Evolutionary conservation across 2,888 invertebrate genomes (phyloP).

Genomic region (Dasypogon diadema): DNA sequence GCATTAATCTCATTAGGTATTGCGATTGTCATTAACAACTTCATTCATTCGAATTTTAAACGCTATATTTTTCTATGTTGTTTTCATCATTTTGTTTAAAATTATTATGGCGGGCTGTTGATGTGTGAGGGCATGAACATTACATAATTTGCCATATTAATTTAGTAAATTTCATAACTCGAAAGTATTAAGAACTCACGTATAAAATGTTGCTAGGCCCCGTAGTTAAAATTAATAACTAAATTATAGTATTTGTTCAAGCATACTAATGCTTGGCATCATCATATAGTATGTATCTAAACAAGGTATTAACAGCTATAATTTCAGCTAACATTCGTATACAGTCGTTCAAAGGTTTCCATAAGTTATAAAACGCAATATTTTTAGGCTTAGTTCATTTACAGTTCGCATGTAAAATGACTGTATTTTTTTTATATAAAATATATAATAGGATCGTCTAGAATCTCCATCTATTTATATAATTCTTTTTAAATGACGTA

Average conservation of each 20-base stretch:
- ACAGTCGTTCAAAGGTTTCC: background rate
- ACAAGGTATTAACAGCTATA: no score
- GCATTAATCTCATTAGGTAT: constrained; percentile 46
- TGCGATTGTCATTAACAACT: constrained; percentile 46
- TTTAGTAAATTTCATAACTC: background rate
- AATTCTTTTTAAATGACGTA: no score
- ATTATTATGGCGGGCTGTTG: constrained; percentile 41
- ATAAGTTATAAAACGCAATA: background rate
- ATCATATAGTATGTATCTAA: no score
- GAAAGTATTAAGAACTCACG: background rate
- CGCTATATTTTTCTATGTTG: constrained; percentile 33
- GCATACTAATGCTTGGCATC: no score
- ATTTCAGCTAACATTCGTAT: background rate
- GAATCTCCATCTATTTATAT: no score
- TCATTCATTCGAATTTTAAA: constrained; percentile 38
- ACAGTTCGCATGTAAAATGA: no score
- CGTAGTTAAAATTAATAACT: background rate
- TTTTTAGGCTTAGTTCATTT: no score
- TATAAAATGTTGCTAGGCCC: constrained; percentile 26
- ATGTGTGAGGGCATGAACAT: constrained; percentile 48
- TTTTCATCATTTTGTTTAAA: constrained; percentile 19
- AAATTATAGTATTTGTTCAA: background rate
- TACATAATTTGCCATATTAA: constrained; percentile 35
- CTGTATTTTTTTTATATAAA: no score
- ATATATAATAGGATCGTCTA: no score